Conservation (phyloP, 2,113 vertebrate genomes). For the cat (Felis catus) region F.catus_Fca126_mat1.0 CM031417.1:53955501-53956000, state of each 20-base stretch:
- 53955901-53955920: not conserved
- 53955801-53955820: not conserved
- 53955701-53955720: not conserved
- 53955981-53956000: too few species aligned
- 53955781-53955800: not conserved
- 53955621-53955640: not conserved
- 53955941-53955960: too few species aligned
- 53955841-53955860: not conserved
- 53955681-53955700: not conserved
- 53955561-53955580: not conserved
- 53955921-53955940: too few species aligned
- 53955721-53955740: not conserved
- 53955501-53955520: not conserved
- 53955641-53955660: not conserved
- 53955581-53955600: not conserved
- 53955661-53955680: not conserved
- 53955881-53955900: not conserved
- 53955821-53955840: not conserved
- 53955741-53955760: not conserved
- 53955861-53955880: not conserved
- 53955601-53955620: not conserved
- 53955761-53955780: not conserved
- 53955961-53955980: too few species aligned
- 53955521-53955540: not conserved
- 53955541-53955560: not conserved